Evolutionary conservation across 2,797 vertebrate species (phyloP).

Genomic region (Threskiornis aethiopicus): DNA sequence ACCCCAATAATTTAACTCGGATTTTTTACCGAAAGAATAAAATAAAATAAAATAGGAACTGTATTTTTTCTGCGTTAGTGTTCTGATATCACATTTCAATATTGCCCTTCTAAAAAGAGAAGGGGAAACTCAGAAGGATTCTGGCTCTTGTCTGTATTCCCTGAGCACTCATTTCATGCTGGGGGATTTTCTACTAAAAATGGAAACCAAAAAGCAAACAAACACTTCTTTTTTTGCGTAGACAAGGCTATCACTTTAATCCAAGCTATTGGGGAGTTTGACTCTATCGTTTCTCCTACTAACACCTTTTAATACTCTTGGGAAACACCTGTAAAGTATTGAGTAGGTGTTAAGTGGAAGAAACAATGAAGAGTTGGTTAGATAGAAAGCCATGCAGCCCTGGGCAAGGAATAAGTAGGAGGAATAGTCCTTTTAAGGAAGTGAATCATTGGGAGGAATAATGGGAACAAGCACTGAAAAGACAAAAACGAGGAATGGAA

Average conservation of each 20-base stretch:
- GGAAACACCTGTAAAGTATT: slow-evolving; percentile 39
- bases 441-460: slow-evolving; percentile 18
- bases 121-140: not conserved
- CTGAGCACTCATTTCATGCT: not conserved
- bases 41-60: not conserved
- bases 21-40: not conserved
- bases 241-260: not conserved
- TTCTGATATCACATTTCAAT: not conserved
- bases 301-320: slow-evolving; percentile 32
- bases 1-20: not conserved
- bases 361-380: slow-evolving; percentile 14
- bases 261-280: not conserved
- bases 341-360: slow-evolving; percentile 40
- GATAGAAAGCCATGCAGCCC: not conserved
- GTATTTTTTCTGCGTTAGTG: not conserved
- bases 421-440: not conserved
- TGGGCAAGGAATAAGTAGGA: not conserved
- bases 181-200: slow-evolving; percentile 11
- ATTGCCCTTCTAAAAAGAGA: not conserved
- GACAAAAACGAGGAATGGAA: not conserved
- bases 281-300: slow-evolving; percentile 20
- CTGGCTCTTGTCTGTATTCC: not conserved
- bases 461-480: not conserved
- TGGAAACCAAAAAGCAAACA: not conserved
- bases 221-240: not conserved